Conservation (phyloP, 2,113 vertebrate species). For the Paraplagusia blochii region DNA sequence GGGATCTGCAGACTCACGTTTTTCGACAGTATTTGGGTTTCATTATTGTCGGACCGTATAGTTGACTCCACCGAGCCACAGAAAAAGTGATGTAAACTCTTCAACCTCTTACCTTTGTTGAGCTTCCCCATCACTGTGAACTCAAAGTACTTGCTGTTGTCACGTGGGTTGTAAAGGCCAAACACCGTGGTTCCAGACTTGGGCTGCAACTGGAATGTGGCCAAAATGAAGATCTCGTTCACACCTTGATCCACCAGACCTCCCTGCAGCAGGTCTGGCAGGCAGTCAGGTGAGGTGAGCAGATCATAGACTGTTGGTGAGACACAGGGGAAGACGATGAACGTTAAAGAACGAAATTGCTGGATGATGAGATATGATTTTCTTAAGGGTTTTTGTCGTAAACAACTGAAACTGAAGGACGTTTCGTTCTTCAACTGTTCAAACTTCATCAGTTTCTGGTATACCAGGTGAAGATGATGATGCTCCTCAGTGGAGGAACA, state of each 20-base stretch:
- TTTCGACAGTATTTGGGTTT: too few species aligned
- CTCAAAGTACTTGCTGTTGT: slow-evolving; percentile 95
- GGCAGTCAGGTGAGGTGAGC: slow-evolving; percentile 86
- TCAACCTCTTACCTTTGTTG: slow-evolving; percentile 85
- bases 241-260: slow-evolving; percentile 80
- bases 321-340: slow-evolving; percentile 25
- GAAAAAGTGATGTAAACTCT: not conserved
- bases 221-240: slow-evolving; percentile 85
- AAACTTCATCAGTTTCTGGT: too few species aligned
- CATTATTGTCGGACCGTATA: too few species aligned
- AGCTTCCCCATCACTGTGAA: slow-evolving; percentile 90
- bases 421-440: too few species aligned
- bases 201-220: slow-evolving; percentile 87
- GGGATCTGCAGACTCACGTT: too few species aligned
- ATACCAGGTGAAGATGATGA: too few species aligned
- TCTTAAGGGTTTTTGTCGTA: too few species aligned
- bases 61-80: not conserved
- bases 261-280: slow-evolving; percentile 82
- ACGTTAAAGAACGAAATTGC: too few species aligned
- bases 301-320: slow-evolving; percentile 87
- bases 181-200: slow-evolving; percentile 87
- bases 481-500: too few species aligned
- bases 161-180: slow-evolving; percentile 83
- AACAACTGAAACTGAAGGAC: too few species aligned
- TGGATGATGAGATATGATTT: slow-evolving; percentile 45